Conservation (phyloP, 2,113 vertebrate genomes). For the Peromyscus californicus region DNA sequence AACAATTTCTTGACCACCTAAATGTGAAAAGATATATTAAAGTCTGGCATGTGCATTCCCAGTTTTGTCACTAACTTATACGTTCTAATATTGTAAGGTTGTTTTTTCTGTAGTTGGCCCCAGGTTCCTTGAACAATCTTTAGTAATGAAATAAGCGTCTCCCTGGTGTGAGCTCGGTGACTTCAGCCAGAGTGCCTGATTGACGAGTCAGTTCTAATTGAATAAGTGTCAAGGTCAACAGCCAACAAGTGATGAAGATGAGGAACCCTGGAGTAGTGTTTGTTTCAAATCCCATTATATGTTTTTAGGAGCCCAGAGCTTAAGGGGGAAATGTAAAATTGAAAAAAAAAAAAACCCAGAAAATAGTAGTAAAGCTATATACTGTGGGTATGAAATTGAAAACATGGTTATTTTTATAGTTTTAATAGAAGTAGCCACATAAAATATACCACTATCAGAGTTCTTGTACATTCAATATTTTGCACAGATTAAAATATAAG, state of each 20-base stretch:
- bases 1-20: conserved; percentile 32
- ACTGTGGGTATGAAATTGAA: conserved; percentile 55
- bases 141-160: conserved; percentile 86
- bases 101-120: conserved; percentile 46
- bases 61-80: background rate
- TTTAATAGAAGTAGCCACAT: conserved; percentile 46
- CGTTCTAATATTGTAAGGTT: background rate
- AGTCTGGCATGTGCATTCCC: conserved; percentile 37
- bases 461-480: conserved; percentile 40
- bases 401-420: conserved; percentile 8
- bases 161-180: conserved; percentile 82
- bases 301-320: conserved; percentile 79
- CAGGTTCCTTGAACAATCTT: conserved; percentile 82
- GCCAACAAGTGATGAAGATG: conserved; percentile 88
- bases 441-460: background rate
- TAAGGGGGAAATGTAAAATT: conserved; percentile 78
- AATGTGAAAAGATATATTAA: conserved; percentile 27
- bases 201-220: conserved; percentile 92
- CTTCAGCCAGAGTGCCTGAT: conserved; percentile 87
- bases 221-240: conserved; percentile 91
- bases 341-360: conserved; percentile 69
- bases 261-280: conserved; percentile 87
- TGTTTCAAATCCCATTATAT: conserved; percentile 86
- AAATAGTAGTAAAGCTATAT: conserved; percentile 58
- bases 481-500: background rate